phyloP scores from a whole-genome alignment of 2,888 invertebrate species.

The Dioctria rufipes region DNA sequence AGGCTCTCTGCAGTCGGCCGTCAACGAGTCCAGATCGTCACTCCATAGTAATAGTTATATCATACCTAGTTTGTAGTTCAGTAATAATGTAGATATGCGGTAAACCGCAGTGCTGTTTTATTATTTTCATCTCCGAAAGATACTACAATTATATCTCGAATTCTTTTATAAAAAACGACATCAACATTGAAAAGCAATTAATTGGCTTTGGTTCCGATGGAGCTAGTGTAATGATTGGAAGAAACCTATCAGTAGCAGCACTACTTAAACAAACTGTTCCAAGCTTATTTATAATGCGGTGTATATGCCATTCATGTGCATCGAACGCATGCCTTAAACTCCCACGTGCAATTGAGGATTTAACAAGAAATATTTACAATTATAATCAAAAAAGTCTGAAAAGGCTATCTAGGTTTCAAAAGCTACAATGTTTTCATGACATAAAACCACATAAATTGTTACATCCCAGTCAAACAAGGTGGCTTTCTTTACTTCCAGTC shows the following conservation, averaged over 20 bases:
- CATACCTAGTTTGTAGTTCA: too few relatives aligned
- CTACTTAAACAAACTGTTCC: too few relatives aligned
- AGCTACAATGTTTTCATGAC: not conserved
- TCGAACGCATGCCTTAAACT: slow-evolving; percentile 64
- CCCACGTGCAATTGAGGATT: slow-evolving; percentile 57
- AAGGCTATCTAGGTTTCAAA: not conserved
- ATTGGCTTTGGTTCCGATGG: slow-evolving; percentile 67
- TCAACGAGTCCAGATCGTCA: too few relatives aligned
- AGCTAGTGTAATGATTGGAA: slow-evolving; percentile 66
- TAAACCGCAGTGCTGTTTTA: too few relatives aligned
- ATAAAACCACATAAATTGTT: not conserved
- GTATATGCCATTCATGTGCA: slow-evolving; percentile 66
- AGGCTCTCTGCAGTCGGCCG: too few relatives aligned
- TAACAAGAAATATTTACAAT: not conserved
- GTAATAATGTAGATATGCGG: too few relatives aligned
- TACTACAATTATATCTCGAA: not conserved
- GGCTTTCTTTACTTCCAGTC: not conserved
- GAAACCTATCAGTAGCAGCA: too few relatives aligned
- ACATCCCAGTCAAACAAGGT: slow-evolving; percentile 7
- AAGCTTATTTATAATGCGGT: too few relatives aligned
- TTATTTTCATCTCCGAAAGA: too few relatives aligned
- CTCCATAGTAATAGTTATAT: too few relatives aligned
- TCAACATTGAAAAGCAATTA: slow-evolving; percentile 56
- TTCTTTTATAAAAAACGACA: not conserved
- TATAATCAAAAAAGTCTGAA: not conserved